Conservation (phyloP, 37 sponge, comb jelly and placozoan genomes). For the Geodia barretti region DNA sequence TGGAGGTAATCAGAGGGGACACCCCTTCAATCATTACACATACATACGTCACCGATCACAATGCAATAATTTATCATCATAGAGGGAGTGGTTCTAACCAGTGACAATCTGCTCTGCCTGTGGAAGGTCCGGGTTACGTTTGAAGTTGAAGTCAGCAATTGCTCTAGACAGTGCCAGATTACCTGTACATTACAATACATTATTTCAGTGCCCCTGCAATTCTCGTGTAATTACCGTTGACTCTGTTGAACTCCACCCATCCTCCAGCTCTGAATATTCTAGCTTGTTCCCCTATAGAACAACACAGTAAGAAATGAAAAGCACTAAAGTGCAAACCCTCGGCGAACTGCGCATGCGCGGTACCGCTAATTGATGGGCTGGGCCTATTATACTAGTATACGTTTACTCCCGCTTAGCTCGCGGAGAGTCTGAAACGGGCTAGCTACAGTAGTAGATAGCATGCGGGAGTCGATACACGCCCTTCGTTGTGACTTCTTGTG, state of each 20-base stretch:
- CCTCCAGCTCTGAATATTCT: slow-evolving; percentile 91
- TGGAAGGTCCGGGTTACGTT: slow-evolving; percentile 44
- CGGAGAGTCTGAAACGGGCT: no score
- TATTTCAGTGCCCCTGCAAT: not conserved
- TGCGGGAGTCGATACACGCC: no score
- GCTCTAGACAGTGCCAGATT: slow-evolving; percentile 92
- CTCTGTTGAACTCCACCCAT: slow-evolving; percentile 90
- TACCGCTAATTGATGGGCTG: no score
- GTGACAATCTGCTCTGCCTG: slow-evolving; percentile 90
- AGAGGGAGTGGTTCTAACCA: slow-evolving; percentile 69
- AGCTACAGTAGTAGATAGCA: no score
- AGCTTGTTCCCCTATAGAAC: slow-evolving; percentile 53
- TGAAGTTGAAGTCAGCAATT: slow-evolving; percentile 92
- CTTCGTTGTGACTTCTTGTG: no score
- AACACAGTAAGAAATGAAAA: not conserved
- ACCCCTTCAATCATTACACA: no score
- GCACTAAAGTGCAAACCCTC: slow-evolving; percentile 1
- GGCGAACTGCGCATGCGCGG: no score
- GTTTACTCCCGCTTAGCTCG: no score
- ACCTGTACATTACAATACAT: slow-evolving; percentile 19
- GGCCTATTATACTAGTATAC: no score
- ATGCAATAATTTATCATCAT: no score
- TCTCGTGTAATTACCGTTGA: slow-evolving; percentile 70
- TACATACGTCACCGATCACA: no score
- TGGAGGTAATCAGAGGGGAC: no score